Evolutionary conservation across 2,113 vertebrate species (phyloP).

Genomic region (Falco punctatus): DNA sequence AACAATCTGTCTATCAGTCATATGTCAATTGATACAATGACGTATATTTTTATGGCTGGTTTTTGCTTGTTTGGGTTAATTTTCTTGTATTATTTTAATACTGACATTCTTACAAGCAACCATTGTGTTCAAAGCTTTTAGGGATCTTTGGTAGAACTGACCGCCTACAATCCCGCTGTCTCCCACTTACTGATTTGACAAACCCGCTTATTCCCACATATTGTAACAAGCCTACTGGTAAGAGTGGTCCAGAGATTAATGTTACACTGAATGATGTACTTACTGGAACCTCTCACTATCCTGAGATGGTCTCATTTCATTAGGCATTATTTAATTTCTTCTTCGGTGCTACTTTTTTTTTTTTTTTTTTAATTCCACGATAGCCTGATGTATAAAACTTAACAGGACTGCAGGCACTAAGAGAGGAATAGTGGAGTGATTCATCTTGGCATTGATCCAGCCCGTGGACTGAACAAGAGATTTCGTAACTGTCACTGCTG

Average conservation of each 20-base stretch:
- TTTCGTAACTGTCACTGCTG: slow-evolving; percentile 35
- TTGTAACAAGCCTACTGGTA: not conserved
- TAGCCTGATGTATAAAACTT: not conserved
- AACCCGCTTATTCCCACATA: not conserved
- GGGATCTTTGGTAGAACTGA: not conserved
- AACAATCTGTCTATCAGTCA: not conserved
- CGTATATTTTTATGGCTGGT: not conserved
- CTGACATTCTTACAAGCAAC: not conserved
- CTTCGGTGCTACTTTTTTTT: not conserved
- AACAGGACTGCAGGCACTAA: not conserved
- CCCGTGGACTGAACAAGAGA: slow-evolving; percentile 29
- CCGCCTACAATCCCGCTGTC: accelerated
- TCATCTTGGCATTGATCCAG: slow-evolving; percentile 32
- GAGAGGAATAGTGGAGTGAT: slow-evolving; percentile 34
- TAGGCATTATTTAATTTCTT: slow-evolving; percentile 3
- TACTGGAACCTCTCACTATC: not conserved
- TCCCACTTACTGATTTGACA: not conserved
- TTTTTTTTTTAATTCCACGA: not conserved
- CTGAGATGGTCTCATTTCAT: not conserved
- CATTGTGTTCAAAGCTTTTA: not conserved
- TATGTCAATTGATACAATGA: not conserved
- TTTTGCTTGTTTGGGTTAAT: not conserved
- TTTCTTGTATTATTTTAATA: not conserved
- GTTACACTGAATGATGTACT: not conserved
- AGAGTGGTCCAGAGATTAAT: not conserved